Conservation (phyloP, 2,888 invertebrate species). For the Diploptera punctata region DNA sequence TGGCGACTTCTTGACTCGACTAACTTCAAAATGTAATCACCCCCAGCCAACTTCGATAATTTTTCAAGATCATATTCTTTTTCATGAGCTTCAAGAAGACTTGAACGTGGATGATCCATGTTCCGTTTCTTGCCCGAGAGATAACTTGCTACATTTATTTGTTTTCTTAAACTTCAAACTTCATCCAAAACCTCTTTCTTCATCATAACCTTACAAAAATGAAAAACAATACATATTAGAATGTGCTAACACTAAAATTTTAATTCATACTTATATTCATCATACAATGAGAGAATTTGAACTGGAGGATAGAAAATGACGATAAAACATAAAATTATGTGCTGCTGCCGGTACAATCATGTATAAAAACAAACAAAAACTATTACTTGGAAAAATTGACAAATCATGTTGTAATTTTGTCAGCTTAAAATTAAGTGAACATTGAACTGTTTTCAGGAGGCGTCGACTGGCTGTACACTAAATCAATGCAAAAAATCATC, state of each 20-base stretch:
- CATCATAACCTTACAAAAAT: constrained; percentile 77
- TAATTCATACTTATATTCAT: constrained; percentile 37
- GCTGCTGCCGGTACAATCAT: background rate
- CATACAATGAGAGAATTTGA: constrained; percentile 25
- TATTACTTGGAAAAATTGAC: too few species aligned
- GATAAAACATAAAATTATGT: background rate
- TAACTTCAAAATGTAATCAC: constrained; percentile 24
- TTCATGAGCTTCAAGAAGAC: constrained; percentile 34
- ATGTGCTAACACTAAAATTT: constrained; percentile 49
- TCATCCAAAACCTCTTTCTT: constrained; percentile 84
- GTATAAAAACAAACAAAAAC: too few species aligned
- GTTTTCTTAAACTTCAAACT: constrained; percentile 51
- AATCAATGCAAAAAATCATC: constrained; percentile 23
- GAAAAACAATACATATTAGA: constrained; percentile 77
- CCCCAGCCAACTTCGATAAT: constrained; percentile 28
- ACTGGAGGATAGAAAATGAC: background rate
- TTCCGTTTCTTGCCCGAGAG: constrained; percentile 40
- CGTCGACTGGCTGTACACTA: constrained; percentile 7
- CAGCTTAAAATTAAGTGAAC: constrained; percentile 12
- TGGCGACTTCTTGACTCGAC: constrained; percentile 35
- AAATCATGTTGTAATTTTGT: too few species aligned
- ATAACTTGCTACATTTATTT: constrained; percentile 39
- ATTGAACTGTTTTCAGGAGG: background rate
- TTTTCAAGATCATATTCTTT: constrained; percentile 40
- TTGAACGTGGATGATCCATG: constrained; percentile 39